Evolutionary conservation across 1,140 invertebrate genomes (phyloP).

Genomic region (Zaprionus kolodkinae): DNA sequence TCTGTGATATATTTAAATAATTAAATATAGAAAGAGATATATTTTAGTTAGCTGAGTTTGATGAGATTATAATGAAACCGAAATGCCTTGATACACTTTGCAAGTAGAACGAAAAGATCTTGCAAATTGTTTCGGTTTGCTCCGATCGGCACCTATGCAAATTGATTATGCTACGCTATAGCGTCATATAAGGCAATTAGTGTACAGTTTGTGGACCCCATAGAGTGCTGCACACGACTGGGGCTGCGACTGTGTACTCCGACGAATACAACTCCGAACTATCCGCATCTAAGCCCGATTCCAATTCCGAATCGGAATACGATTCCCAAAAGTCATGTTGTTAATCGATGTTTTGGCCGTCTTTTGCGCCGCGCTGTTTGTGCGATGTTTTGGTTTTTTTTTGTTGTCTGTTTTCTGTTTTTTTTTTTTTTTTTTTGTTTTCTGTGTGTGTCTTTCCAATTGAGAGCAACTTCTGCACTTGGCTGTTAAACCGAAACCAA

Average conservation of each 20-base stretch:
- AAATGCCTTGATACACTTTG: constrained; percentile 14
- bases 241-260: neutral
- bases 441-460: constrained; percentile 75
- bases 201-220: constrained; percentile 1
- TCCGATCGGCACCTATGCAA: constrained; percentile 5
- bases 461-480: constrained; percentile 72
- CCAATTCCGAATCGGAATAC: neutral
- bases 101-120: constrained; percentile 13
- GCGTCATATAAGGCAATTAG: constrained; percentile 1
- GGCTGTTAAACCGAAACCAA: constrained; percentile 40
- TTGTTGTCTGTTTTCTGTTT: neutral
- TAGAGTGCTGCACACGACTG: constrained; percentile 3
- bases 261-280: neutral
- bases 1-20: neutral
- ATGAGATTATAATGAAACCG: constrained; percentile 10
- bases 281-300: neutral
- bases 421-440: constrained; percentile 13
- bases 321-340: constrained; percentile 26
- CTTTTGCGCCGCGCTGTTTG: constrained; percentile 3
- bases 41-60: neutral
- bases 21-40: neutral
- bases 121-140: constrained; percentile 1
- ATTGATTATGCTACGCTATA: constrained; percentile 11
- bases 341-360: constrained; percentile 12
- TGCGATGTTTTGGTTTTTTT: constrained; percentile 8